These are phyloP conservation scores for Herminia tarsipennalis DNA, from an alignment of 2,888 invertebrate species.

Conservation along the genomic window DNA sequence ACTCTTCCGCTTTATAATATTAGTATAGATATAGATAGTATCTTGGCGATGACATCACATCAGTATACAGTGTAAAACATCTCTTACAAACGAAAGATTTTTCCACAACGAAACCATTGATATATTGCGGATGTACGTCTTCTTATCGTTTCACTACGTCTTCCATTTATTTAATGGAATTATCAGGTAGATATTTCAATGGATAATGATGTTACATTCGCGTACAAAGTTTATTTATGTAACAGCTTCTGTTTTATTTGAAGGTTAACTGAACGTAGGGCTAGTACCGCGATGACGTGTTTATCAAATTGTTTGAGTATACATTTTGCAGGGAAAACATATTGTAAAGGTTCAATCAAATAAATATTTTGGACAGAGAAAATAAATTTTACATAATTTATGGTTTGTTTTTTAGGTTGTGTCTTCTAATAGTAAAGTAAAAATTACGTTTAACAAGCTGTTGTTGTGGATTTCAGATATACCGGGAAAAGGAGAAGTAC, in stretches of 20 bases:
- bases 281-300: constrained; percentile 26
- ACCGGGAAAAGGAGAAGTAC: too few relatives aligned
- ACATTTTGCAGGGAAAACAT: too few relatives aligned
- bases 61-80: constrained; percentile 33
- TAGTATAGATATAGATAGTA: too few relatives aligned
- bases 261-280: constrained; percentile 12
- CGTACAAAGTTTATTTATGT: constrained; percentile 31
- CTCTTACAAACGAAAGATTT: constrained; percentile 37
- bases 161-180: constrained; percentile 56
- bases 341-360: too few relatives aligned
- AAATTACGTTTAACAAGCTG: too few relatives aligned
- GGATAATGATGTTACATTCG: constrained; percentile 45
- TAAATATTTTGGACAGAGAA: too few relatives aligned
- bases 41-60: background rate
- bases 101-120: constrained; percentile 37
- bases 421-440: too few relatives aligned
- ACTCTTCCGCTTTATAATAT: too few relatives aligned
- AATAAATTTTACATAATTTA: too few relatives aligned
- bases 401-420: too few relatives aligned
- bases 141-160: constrained; percentile 45
- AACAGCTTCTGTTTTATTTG: constrained; percentile 38
- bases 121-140: constrained; percentile 36
- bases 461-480: too few relatives aligned
- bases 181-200: constrained; percentile 46
- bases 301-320: constrained; percentile 12